Evolutionary conservation across 30 jellyfish, hydroid and myxozoan genomes (phyloP).

Genomic region (Aurelia sp.): DNA sequence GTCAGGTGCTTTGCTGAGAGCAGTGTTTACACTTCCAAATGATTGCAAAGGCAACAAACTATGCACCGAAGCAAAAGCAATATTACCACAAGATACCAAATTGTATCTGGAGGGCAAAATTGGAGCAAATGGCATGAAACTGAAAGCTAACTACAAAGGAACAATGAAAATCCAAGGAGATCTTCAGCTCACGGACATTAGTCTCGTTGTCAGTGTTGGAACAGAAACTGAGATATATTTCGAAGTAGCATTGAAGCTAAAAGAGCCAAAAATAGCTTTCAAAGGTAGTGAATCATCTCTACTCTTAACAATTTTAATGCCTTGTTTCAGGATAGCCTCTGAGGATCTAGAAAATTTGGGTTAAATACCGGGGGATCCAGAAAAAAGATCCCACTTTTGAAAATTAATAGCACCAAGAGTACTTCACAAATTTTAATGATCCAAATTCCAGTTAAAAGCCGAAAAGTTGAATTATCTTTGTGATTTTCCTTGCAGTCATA

Average conservation of each 20-base stretch:
- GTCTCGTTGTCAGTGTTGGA: constrained; percentile 61
- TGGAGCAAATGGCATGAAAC: constrained; percentile 40
- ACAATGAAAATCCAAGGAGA: constrained; percentile 54
- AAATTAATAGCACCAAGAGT: no score
- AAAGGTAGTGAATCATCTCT: constrained; percentile 24
- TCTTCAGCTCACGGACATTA: constrained; percentile 53
- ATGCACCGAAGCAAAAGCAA: constrained; percentile 75
- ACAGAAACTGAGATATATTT: constrained; percentile 50
- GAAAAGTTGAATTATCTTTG: no score
- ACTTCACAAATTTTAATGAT: no score
- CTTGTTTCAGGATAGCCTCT: background rate
- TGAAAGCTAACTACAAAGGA: constrained; percentile 70
- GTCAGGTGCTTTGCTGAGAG: constrained; percentile 67
- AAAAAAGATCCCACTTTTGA: no score
- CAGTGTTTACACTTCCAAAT: constrained; percentile 66
- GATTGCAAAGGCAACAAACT: constrained; percentile 85
- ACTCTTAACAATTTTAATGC: background rate
- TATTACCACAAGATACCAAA: constrained; percentile 65
- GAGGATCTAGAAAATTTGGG: no score
- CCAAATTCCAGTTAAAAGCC: no score
- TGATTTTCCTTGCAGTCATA: no score
- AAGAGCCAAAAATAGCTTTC: constrained; percentile 40
- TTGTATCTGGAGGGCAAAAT: constrained; percentile 71
- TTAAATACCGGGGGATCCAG: no score
- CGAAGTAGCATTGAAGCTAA: constrained; percentile 62